Base-by-base conservation (phyloP, 2,797 vertebrate genomes). In the Chelmon rostratus region DNA sequence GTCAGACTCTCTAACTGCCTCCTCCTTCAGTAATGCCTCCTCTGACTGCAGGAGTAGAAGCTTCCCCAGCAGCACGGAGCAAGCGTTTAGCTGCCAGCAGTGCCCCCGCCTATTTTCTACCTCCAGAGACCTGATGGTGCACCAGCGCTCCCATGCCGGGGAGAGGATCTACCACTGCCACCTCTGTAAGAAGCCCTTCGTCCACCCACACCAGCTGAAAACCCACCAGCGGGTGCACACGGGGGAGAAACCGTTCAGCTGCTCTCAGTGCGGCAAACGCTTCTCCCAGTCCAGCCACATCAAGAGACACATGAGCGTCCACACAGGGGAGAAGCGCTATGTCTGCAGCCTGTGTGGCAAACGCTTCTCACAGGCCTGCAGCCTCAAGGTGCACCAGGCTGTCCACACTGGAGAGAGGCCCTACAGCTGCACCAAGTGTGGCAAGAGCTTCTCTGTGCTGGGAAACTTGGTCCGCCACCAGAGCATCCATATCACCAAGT, bases 201-300 rank as follows among this genome's bases (percentile, higher is more conserved):
- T 78, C 15, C 82, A 88, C 49, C 74, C 65, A 1, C 86, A 84
- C 65, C 86, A 88, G 65, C 83, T 87, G 19, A 90, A 86, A 58
- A 83, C 84, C 21, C 85, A 87, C 66, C 83, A 79, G 33, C 28
- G 61, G n/a, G 71, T 74, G 38, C 86, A 86, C 76, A 85, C 84
- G 0, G 83, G 81, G 18, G 84, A 87, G 83, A 87, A 78, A 38
- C 85, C 85, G 0, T 89, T 83, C 74, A 81, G 83, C 59, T 90
- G 89, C 35, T 13, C 72, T n/a, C 71, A 79, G 68, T 86, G 81
- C 0, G 83, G 87, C 1, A 83, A 81, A 16, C 72, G 46, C 25
- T 89, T 88, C 67, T 82, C 89, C 8, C 83, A 87, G 79, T 86
- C 85, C 50, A 88, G 83, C 74, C 89, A 87, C 72, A 87, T 89